Evolutionary conservation across 2,113 vertebrate species (phyloP), one percentile per base, ranked within the genome.

Genomic region (Seriola rivoliana): DNA sequence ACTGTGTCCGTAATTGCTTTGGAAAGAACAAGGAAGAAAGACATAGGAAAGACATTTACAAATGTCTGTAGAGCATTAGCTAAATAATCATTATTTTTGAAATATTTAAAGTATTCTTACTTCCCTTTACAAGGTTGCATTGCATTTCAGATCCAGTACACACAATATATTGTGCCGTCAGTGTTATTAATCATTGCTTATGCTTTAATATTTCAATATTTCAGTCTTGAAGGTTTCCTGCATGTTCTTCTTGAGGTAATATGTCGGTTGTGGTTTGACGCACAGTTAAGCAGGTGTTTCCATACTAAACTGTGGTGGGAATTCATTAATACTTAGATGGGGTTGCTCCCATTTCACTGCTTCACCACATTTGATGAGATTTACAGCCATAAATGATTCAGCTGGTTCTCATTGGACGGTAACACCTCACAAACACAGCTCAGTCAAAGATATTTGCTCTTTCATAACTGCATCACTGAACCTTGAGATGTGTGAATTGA

Each of bases 331-430:
- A 40, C 64, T 48, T 72, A 2, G 52, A 38, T 59, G 29, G 48
- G 7, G 25, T 40, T 67, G 6, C 25, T 74, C 57, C 23, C 60
- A 54, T 62, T 42, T 59, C 72, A 60, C 59, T 44, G 58, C 40
- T 81, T 85, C 36, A 58, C 34, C 48, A 55, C 75, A 36, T 12
- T 60, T 82, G 75, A 86, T 89, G 42, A 86, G 81, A 84, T 85
- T 88, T 89, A 85, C 73, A 81, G 40, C 44, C 75, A 73, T 72
- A 70, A 88, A 84, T 89, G 76, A 85, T 83, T 84, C 73, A 91
- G 69, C 59, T 44, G 65, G 36, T 89, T 78, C 66, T 73, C 50
- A 69, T 38, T 87, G 74, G 76, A 87, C 66, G 50, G 63, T 34
- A 86, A 75, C 76, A 71, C 16, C 44, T 73, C 64, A 65, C 64